These are phyloP conservation scores for Characodon lateralis DNA, from an alignment of 2,797 vertebrate genomes.

Conservation along the genomic window DNA sequence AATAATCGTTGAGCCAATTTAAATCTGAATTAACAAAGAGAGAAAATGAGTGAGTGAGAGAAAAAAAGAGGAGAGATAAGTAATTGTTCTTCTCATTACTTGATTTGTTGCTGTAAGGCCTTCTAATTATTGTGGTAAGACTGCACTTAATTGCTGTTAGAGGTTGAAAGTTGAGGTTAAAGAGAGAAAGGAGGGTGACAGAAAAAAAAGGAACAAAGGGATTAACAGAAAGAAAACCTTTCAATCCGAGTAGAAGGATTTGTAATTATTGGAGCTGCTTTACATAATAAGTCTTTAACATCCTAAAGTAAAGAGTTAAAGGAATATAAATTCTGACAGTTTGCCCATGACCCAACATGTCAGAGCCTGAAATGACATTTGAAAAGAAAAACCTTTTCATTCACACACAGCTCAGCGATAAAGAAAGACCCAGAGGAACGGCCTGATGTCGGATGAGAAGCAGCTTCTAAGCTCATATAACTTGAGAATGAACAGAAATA, in stretches of 20 bases:
- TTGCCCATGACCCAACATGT: not conserved
- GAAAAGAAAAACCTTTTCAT: not conserved
- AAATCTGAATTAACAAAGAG: slow-evolving; percentile 41
- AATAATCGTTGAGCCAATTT: slow-evolving; percentile 59
- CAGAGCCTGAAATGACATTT: not conserved
- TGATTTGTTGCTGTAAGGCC: slow-evolving; percentile 29
- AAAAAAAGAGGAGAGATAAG: not conserved
- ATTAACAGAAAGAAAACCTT: not conserved
- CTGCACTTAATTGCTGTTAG: slow-evolving; percentile 1
- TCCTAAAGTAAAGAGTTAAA: not conserved
- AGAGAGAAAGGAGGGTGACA: not conserved
- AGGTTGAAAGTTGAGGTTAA: not conserved
- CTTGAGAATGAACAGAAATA: not conserved
- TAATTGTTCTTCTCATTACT: slow-evolving; percentile 59
- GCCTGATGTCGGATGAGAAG: slow-evolving; percentile 6
- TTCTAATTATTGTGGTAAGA: slow-evolving; percentile 10
- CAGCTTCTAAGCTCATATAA: not conserved
- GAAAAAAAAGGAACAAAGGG: not conserved
- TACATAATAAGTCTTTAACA: not conserved
- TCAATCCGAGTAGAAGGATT: not conserved
- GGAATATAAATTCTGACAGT: not conserved
- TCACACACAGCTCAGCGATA: not conserved
- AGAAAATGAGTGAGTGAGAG: slow-evolving; percentile 7
- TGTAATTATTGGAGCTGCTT: slow-evolving; percentile 4
- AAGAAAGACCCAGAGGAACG: slow-evolving; percentile 1